Evolutionary conservation across 1,140 invertebrate genomes (phyloP).

Genomic region (Zeugodacus cucurbitae): DNA sequence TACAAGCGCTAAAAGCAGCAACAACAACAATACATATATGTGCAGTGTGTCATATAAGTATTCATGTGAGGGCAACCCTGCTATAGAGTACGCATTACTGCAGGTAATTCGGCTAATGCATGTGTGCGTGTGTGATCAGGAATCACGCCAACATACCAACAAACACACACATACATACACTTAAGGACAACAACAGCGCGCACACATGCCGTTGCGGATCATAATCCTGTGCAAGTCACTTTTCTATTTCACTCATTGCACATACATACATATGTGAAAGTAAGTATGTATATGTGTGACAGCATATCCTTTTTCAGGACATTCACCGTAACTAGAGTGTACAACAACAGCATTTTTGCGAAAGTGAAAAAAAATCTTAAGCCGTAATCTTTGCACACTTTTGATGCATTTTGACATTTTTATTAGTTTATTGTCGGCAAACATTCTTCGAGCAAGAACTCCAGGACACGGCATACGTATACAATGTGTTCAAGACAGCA

Average conservation of each 20-base stretch:
- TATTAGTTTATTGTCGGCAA: slow-evolving; percentile 51
- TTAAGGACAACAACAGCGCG: background rate
- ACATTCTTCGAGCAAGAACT: background rate
- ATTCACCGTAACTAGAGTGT: background rate
- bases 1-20: background rate
- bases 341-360: background rate
- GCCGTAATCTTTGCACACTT: slow-evolving; percentile 48
- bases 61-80: background rate
- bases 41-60: background rate
- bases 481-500: background rate
- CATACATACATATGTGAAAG: background rate
- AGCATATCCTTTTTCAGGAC: slow-evolving; percentile 40
- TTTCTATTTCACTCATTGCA: background rate
- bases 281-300: too few species aligned
- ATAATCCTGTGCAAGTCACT: slow-evolving; percentile 39
- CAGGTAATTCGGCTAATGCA: background rate
- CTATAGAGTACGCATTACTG: background rate
- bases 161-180: background rate
- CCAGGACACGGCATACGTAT: background rate
- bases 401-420: slow-evolving; percentile 55
- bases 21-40: background rate
- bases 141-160: background rate
- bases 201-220: background rate
- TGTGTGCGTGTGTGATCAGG: background rate
- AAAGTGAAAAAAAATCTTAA: slow-evolving; percentile 51